phyloP scores from a whole-genome alignment of 1,140 invertebrate genomes.

The Trichonephila clavata region DNA sequence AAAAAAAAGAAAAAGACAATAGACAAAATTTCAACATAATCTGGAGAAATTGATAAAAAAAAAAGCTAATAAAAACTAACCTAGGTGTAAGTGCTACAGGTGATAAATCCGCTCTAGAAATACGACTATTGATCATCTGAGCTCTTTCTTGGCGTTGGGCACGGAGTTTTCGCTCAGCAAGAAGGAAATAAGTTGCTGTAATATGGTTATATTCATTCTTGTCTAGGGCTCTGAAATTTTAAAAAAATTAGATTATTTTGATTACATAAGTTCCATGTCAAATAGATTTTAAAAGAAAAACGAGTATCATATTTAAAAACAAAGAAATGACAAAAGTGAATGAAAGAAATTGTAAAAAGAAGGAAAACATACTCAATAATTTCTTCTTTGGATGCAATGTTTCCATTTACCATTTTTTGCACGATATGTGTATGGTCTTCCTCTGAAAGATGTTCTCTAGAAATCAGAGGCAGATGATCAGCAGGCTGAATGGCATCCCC shows the following conservation, averaged over 20 bases:
- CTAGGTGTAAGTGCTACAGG: slow-evolving; percentile 82
- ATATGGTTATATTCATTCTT: slow-evolving; percentile 99
- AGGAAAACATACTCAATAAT: slow-evolving; percentile 88
- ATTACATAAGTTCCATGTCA: not conserved
- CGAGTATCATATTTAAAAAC: not conserved
- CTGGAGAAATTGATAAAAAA: not conserved
- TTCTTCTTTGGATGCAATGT: slow-evolving; percentile 95
- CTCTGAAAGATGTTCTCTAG: slow-evolving; percentile 91
- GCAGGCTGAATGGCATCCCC: slow-evolving; percentile 81
- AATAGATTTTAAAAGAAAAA: too few species aligned
- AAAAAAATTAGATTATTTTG: slow-evolving; percentile 6
- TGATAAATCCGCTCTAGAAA: slow-evolving; percentile 80
- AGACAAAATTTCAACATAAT: too few species aligned
- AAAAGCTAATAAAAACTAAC: slow-evolving; percentile 75
- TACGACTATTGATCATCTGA: slow-evolving; percentile 74
- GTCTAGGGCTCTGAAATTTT: slow-evolving; percentile 89
- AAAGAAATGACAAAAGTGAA: not conserved
- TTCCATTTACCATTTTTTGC: slow-evolving; percentile 97
- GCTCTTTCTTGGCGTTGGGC: slow-evolving; percentile 86
- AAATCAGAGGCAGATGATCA: slow-evolving; percentile 89
- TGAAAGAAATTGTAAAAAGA: too few species aligned
- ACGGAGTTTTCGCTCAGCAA: slow-evolving; percentile 95
- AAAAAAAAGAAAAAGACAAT: not conserved
- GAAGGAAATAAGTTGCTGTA: slow-evolving; percentile 98
- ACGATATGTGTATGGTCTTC: slow-evolving; percentile 95